Evolutionary conservation across 2,113 vertebrate species (phyloP), one percentile per base, ranked within the genome.

Genomic region (Daphoenositta chrysoptera): DNA sequence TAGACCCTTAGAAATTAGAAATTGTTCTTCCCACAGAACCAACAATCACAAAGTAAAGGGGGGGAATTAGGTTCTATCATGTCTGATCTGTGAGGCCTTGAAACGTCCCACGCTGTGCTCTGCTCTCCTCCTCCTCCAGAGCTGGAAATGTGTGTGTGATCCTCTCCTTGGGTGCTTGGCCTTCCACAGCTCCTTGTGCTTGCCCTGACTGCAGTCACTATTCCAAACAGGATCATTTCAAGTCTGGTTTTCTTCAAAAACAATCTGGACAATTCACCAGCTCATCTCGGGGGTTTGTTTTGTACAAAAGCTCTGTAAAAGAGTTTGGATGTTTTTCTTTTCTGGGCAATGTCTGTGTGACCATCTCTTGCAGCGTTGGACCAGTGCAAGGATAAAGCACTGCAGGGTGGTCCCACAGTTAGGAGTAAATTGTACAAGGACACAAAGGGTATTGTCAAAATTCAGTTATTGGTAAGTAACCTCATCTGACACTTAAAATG

Each of bases 321-420:
- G 37, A 7, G 39, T 90, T 58, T 27, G 30, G 23, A 19, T 40
- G n/a, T 26, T 87, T 54, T 39, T 1, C 10, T 56, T 58, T 69
- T 50, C n/a, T 72, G 50, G 73, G 24, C 53, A 12, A 1, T 2
- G 2, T 35, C 48, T 39, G 3, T 48, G 66, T 10, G 3, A 24
- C 9, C 76, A 12, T 20, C 48, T 64, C 23, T n/a, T 54, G 66
- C 6, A 28, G 1, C 47, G 11, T 5, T 9, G 0, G 0, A 6
- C 24, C 37, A 39, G 37, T 69, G 42, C 37, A 13, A 54, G 58
- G 39, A 9, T 26, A 27, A 50, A 72, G 48, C 53, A 3, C 53
- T 35, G 77, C 54, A 24, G 44, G 56, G 50, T 53, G 51, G 28
- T 69, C 61, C 82, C 58, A 8, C 24, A 24, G 15, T 27, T 33